Percentiles rank a stretch among this genome's conserved stretches.
These are phyloP conservation scores for Misgurnus mizolepis DNA, from an alignment of 2,113 vertebrate species.

Conservation along the genomic window DNA sequence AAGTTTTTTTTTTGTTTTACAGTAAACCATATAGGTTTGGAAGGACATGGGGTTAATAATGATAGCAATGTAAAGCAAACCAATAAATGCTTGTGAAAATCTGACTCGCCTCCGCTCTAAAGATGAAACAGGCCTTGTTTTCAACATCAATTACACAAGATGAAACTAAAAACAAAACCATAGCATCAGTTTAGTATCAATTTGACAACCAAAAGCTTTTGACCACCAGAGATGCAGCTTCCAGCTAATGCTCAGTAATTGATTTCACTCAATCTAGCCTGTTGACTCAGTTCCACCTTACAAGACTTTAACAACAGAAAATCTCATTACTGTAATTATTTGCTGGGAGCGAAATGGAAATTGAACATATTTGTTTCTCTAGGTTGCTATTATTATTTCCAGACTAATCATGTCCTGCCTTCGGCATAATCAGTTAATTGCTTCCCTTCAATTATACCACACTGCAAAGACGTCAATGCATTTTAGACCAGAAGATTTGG, in stretches of 20 bases:
- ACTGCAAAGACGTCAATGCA: neutral
- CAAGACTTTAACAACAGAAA: constrained; percentile 57
- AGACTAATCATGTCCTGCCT: constrained; percentile 56
- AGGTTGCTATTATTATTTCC: constrained; percentile 53
- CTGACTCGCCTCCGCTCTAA: no score
- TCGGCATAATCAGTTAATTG: constrained; percentile 60
- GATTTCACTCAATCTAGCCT: constrained; percentile 57
- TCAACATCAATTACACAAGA: neutral
- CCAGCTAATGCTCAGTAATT: constrained; percentile 59
- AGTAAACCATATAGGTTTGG: no score
- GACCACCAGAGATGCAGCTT: constrained; percentile 56
- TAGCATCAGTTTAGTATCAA: neutral
- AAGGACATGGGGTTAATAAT: no score
- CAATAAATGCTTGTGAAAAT: no score
- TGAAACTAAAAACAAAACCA: neutral
- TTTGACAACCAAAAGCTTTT: constrained; percentile 20
- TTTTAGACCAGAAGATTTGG: neutral
- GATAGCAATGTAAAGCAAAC: no score
- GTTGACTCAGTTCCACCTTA: constrained; percentile 54
- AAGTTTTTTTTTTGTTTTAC: no score
- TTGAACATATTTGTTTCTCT: constrained; percentile 58
- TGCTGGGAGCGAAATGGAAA: constrained; percentile 56
- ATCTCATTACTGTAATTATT: constrained; percentile 67
- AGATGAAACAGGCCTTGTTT: neutral
- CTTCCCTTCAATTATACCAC: constrained; percentile 17